These are phyloP conservation scores for Muntiacus muntjak DNA, from an alignment of 2,113 vertebrate genomes.

Conservation along the genomic window DNA sequence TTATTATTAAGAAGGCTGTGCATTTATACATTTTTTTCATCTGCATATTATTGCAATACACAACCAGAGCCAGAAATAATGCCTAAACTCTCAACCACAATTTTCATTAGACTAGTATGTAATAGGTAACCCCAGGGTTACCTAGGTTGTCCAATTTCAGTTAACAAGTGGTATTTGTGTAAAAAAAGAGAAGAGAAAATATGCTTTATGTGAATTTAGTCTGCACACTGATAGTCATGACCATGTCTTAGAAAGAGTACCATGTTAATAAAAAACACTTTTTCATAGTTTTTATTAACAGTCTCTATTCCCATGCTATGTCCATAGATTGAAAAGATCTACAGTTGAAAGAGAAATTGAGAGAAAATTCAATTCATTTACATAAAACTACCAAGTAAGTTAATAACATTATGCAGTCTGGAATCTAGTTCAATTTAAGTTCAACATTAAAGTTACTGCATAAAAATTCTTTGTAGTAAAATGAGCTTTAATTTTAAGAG, in stretches of 20 bases:
- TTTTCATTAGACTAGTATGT: background rate
- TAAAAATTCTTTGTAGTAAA: conserved; percentile 59
- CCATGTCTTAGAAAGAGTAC: background rate
- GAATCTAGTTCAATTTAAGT: conserved; percentile 46
- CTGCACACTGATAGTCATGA: background rate
- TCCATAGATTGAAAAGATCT: background rate
- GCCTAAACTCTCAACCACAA: background rate
- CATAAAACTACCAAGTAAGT: conserved; percentile 44
- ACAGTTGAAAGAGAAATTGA: conserved; percentile 34
- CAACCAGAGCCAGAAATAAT: background rate
- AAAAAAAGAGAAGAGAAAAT: background rate
- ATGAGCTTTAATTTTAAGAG: conserved; percentile 29
- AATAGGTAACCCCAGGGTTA: background rate
- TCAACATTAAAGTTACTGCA: conserved; percentile 50
- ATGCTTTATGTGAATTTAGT: background rate
- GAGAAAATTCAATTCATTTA: conserved; percentile 26
- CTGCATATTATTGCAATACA: background rate
- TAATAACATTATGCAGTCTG: conserved; percentile 20
- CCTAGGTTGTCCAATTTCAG: background rate
- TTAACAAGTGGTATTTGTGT: background rate
- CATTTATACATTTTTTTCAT: background rate
- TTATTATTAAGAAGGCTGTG: background rate
- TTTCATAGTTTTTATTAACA: background rate
- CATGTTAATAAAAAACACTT: background rate
- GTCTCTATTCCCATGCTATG: background rate